Base-by-base conservation (phyloP, 2,113 vertebrate genomes). In the Mastomys natalensis region DNA sequence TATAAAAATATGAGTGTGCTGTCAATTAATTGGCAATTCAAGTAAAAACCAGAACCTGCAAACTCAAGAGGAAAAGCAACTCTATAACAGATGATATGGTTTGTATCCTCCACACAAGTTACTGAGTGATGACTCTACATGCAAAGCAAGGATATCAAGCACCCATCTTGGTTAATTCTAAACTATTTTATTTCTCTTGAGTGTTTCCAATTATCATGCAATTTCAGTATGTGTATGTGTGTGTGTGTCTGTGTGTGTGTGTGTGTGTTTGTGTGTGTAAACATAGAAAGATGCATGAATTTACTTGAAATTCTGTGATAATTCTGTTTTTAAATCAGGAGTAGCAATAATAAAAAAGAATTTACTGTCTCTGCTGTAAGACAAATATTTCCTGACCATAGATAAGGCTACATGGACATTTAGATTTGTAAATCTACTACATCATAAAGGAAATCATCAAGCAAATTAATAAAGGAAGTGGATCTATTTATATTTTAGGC, bases 1-100 rank as follows among this genome's bases (percentile, higher is more conserved):
- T 43, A 40, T 68, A 68, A 72, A 77, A 92, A 80, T 84, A 90
- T 87, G 24, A 76, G 17, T 37, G 6, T 34, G 5, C 4, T 93
- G 40, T 73, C 73, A 89, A 17, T 91, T 93, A 70, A 37, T 90
- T 87, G 48, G 91, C 13, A 78, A 45, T 40, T 87, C 37, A 51
- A 48, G 55, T 76, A 55, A 96, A n/a, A 13, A 15, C 74, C 53
- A 91, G 89, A 93, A 5, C 45, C 24, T 66, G 64, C 84, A 95
- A 90, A 74, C 3, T 92, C n/a, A 87, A 73, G 17, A 68, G 53
- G 64, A 80, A 58, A 94, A 58, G 5, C 7, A 82, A 77, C 9
- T 94, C 17, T 29, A 19, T 34, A 77, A 24, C 29, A 93, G 34
- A 53, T 81, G 12, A 90, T 5, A 10, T 9, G 85, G 34, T n/a